Evolutionary conservation across 2,888 invertebrate species (phyloP), one percentile per base, ranked within the genome.

Genomic region (Cataglyphis albicans): DNA sequence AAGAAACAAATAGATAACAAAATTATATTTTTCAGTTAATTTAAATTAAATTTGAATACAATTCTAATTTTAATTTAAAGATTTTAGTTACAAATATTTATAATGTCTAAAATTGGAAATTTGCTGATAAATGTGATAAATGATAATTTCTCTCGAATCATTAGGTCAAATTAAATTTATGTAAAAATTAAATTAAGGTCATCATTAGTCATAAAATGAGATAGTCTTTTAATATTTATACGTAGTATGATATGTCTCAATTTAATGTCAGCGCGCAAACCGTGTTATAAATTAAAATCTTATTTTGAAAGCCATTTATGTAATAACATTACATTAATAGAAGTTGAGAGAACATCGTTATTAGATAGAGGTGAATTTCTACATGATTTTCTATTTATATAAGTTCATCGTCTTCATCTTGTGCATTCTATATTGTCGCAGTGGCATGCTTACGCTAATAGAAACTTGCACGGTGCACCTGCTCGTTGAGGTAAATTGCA

Each of bases 401-500:
- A 65, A 78, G 44, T 67, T 44, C 29, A 59, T 41, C 12, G 29
- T 41, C 55, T 57, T 38, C 15, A 4, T 76, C 38, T 18, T 29
- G 5, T 55, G 29, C 29, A 25, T 41, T 65, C 65, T 32, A 25
- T 25, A 29, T 44, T 70, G 41, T 59, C 70, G 25, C 29, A 21
- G 32, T 25, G 18, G 68, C 21, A 68, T 21, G 32, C 12, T 48
- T 44, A 32, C 5, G 2, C 25, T 72, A 72, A 52, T 12, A 21
- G 44, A 72, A 59, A 44, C 44, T 72, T 29, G 32, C 35, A 80
- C 72, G 72, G 44, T n/a, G n/a, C n/a, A 80, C 59, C 18, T n/a
- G 32, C 9, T 32, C 3, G 70, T 80, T 44, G 72, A 80, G 72
- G 44, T 80, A 72, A 80, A 80, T 70, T 59, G 41, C 44, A 35